Evolutionary conservation across 2,888 invertebrate species (phyloP).

Genomic region (Sceliomorpha sp.): DNA sequence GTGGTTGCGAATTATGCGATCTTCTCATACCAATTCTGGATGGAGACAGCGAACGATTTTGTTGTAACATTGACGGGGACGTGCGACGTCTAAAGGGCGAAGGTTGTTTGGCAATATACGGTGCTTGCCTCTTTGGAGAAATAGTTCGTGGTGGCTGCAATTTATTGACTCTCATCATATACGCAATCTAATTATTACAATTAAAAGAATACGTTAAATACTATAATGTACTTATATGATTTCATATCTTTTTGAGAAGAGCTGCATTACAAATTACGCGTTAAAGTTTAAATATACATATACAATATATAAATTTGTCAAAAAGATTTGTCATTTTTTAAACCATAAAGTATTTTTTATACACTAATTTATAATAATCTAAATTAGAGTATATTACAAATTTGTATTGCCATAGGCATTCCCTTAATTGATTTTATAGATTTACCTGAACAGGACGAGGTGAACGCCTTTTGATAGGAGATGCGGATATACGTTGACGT

Average conservation of each 20-base stretch:
- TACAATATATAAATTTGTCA: no score
- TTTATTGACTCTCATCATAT: background rate
- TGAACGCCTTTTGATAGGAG: constrained; percentile 23
- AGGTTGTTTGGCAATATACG: constrained; percentile 34
- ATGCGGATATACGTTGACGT: constrained; percentile 21
- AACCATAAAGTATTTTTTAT: no score
- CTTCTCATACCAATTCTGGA: constrained; percentile 36
- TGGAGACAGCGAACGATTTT: constrained; percentile 51
- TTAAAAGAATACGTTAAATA: no score
- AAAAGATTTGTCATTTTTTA: no score
- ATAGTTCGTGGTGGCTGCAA: constrained; percentile 45
- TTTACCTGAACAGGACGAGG: constrained; percentile 38
- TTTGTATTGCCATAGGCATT: constrained; percentile 1
- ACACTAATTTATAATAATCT: constrained; percentile 4
- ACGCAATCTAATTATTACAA: background rate
- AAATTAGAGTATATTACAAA: background rate
- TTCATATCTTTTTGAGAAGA: no score
- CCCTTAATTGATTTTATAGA: constrained; percentile 3
- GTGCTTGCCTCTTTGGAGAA: constrained; percentile 41
- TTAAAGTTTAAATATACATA: no score
- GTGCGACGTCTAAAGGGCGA: constrained; percentile 46
- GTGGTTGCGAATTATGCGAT: constrained; percentile 51
- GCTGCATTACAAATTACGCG: no score
- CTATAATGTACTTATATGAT: no score
- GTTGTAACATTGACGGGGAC: constrained; percentile 51